Evolutionary conservation across 2,888 invertebrate genomes (phyloP), one percentile per base, ranked within the genome.

Genomic region (Campoplex capitator): DNA sequence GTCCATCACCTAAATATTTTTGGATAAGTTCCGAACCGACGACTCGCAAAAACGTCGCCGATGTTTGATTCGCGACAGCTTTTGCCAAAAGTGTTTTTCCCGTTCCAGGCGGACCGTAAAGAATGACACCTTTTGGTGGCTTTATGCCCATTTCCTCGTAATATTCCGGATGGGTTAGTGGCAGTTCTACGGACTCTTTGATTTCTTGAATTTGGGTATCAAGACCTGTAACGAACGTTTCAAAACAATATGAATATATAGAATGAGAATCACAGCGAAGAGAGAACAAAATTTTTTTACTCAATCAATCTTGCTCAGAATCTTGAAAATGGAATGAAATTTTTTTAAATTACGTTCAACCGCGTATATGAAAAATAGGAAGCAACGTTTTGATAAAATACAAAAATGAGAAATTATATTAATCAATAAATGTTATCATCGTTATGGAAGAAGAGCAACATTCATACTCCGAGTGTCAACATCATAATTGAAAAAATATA

Each of bases 81-180:
- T 99, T 99, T 11, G 99, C 99, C 81, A 99, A 95, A 62, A 99
- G 95, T 0, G 99, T 99, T 95, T 99, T 99, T 75, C 99, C 99
- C 28, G 99, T 99, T 68, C 99, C 99, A 0, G 99, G 99, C 28
- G 98, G 97, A 0, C 99, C 99, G 95, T 99, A 99, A 56, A 99
- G 95, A 92, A 99, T 99, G 0, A 99, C 99, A 90, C 99, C 99
- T 94, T 99, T 99, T 0, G 99, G 99, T 18, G 99, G 99, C 93
- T 99, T 99, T 91, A 99, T 99, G 73, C 99, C 99, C 99, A 99
- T 99, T 95, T 99, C 99, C 95, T 99, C 99, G 94, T 99, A 99
- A 95, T 99, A 99, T 95, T 99, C 99, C 0, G 99, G 99, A 95
- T 99, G 99, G 18, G 99, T 99, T 28, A 99, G 95, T 0, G 99